These are phyloP conservation scores for Chaenogobius annularis DNA, from an alignment of 2,113 vertebrate genomes.

Conservation along the genomic window DNA sequence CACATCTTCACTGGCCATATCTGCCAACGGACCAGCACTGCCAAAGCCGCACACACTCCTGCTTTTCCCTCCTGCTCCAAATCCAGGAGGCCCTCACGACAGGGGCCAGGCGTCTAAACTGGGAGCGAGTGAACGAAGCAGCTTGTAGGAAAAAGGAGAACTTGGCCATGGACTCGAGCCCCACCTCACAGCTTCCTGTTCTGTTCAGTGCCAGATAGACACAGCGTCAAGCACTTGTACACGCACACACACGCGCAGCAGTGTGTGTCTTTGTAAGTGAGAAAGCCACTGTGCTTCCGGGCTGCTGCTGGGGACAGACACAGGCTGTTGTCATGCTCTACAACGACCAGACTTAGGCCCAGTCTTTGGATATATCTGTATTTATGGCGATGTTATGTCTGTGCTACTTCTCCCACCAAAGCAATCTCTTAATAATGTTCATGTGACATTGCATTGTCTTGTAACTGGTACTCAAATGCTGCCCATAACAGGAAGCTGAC, in stretches of 20 bases:
- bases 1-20: constrained; percentile 64
- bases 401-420: too few species aligned
- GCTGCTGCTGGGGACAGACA: constrained; percentile 27
- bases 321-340: constrained; percentile 37
- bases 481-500: too few species aligned
- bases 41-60: constrained; percentile 9
- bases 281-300: constrained; percentile 65
- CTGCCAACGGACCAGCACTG: constrained; percentile 26
- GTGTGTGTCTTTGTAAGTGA: constrained; percentile 56
- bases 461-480: too few species aligned
- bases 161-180: constrained; percentile 39
- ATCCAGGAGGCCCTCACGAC: constrained; percentile 63
- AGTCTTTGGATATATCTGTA: not conserved
- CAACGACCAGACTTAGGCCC: not conserved
- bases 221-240: constrained; percentile 60
- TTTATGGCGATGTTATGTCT: too few species aligned
- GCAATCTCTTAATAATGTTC: too few species aligned
- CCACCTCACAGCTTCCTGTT: constrained; percentile 73
- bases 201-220: constrained; percentile 60
- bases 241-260: constrained; percentile 32
- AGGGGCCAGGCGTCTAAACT: constrained; percentile 43
- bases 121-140: constrained; percentile 50
- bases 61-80: constrained; percentile 49
- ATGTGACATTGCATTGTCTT: too few species aligned
- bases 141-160: constrained; percentile 54